Conservation (phyloP, 2,888 invertebrate genomes). For the Brachyptera putata region DNA sequence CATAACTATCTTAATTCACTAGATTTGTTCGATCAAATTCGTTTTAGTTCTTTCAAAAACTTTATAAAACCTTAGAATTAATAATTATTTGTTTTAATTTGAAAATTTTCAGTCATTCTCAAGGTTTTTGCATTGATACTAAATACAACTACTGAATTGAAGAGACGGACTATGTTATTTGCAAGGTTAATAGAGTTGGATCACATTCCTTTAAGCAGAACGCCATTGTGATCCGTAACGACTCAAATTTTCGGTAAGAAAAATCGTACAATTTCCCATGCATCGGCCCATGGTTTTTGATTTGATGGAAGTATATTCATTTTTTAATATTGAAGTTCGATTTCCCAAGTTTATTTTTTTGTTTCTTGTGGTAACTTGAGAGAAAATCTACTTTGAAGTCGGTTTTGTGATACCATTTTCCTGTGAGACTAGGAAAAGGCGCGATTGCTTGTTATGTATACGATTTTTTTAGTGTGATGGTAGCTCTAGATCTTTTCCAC, state of each 20-base stretch:
- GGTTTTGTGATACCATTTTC: conserved; percentile 63
- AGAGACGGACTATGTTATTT: background rate
- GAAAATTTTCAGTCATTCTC: too few relatives aligned
- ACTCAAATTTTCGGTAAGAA: conserved; percentile 60
- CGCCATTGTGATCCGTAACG: conserved; percentile 84
- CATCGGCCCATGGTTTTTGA: conserved; percentile 57
- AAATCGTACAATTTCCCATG: conserved; percentile 65
- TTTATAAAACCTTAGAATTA: background rate
- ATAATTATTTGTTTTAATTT: background rate
- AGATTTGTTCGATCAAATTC: conserved; percentile 4
- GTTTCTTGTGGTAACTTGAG: conserved; percentile 45
- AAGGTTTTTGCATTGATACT: too few relatives aligned
- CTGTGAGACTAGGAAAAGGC: conserved; percentile 59
- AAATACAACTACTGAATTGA: background rate
- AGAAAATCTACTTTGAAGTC: conserved; percentile 51
- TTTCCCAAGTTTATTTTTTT: conserved; percentile 46
- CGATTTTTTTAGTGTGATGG: conserved; percentile 2
- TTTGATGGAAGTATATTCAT: conserved; percentile 46
- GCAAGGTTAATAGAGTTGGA: background rate
- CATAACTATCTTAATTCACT: background rate
- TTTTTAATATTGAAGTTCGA: conserved; percentile 37
- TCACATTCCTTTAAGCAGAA: conserved; percentile 42
- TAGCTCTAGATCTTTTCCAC: too few relatives aligned
- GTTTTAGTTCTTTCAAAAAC: background rate
- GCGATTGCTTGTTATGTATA: conserved; percentile 49